Percentiles rank a stretch among this genome's conserved stretches.
Evolutionary conservation across 2,888 invertebrate species (phyloP).

Genomic region (Galerucella pusilla): DNA sequence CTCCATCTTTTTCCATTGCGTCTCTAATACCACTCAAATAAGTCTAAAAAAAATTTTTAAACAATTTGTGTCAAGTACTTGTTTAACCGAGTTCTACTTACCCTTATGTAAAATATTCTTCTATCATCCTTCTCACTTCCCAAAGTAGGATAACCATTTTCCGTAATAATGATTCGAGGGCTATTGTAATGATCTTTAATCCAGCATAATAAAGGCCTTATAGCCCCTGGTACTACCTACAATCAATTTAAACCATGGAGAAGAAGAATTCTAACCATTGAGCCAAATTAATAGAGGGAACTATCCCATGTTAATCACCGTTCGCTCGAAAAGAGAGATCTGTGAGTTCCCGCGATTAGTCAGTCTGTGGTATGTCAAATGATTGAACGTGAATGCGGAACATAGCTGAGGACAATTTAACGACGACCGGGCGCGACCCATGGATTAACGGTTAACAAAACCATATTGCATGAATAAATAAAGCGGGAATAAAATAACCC

Average conservation of each 20-base stretch:
- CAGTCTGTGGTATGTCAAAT: no score
- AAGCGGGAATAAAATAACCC: no score
- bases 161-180: slow-evolving; percentile 69
- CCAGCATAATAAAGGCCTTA: slow-evolving; percentile 69
- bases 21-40: slow-evolving; percentile 65
- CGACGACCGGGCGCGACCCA: no score
- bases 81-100: slow-evolving; percentile 29
- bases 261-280: not conserved
- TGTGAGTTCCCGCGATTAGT: no score
- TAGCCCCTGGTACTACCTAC: slow-evolving; percentile 69
- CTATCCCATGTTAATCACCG: no score
- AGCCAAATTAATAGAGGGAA: no score
- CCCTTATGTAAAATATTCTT: slow-evolving; percentile 62
- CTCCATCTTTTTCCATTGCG: slow-evolving; percentile 59
- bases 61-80: not conserved
- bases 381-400: no score
- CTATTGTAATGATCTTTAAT: slow-evolving; percentile 61
- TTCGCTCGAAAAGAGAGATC: no score
- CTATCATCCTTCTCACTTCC: slow-evolving; percentile 66
- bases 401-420: no score
- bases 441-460: no score
- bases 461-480: no score
- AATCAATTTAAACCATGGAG: no score
- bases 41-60: slow-evolving; percentile 50
- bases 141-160: slow-evolving; percentile 67